Percentiles rank a stretch among this genome's conserved stretches.
phyloP scores from a whole-genome alignment of 1,140 invertebrate species.

The Coenobita brevimanus region DNA sequence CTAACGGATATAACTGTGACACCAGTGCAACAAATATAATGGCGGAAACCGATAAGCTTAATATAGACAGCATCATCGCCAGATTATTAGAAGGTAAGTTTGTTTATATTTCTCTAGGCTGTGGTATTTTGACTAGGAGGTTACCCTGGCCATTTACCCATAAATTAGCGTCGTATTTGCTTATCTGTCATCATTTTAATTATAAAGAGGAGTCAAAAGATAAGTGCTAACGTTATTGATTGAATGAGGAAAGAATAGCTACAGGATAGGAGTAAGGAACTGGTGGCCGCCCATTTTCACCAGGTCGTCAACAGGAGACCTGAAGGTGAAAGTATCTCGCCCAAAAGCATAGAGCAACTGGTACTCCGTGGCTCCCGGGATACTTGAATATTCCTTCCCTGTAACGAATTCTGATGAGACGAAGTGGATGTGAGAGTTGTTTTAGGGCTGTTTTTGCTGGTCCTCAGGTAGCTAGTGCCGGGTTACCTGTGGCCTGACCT shows the following conservation, averaged over 20 bases:
- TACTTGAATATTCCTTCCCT: no score
- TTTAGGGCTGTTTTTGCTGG: no score
- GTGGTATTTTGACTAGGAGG: neutral
- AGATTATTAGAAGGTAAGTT: slow-evolving; percentile 64
- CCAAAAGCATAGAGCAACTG: neutral
- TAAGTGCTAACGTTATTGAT: no score
- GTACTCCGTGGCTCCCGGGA: no score
- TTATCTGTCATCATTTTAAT: no score
- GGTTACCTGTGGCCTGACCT: no score
- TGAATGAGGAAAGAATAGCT: neutral
- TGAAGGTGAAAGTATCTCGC: slow-evolving; percentile 24
- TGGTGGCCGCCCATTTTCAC: slow-evolving; percentile 11
- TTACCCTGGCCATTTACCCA: no score
- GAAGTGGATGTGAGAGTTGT: no score
- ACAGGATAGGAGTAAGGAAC: neutral
- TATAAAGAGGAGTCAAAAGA: no score
- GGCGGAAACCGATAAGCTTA: slow-evolving; percentile 63
- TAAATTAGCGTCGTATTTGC: no score
- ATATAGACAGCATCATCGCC: slow-evolving; percentile 63
- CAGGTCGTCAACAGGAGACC: neutral
- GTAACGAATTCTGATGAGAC: no score
- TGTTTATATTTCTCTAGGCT: neutral
- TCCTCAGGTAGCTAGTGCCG: no score
- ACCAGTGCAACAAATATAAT: neutral
- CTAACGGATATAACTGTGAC: neutral